Evolutionary conservation across 92 coral and sea anemone genomes (phyloP).

Genomic region (Parazoanthus atlanticus): DNA sequence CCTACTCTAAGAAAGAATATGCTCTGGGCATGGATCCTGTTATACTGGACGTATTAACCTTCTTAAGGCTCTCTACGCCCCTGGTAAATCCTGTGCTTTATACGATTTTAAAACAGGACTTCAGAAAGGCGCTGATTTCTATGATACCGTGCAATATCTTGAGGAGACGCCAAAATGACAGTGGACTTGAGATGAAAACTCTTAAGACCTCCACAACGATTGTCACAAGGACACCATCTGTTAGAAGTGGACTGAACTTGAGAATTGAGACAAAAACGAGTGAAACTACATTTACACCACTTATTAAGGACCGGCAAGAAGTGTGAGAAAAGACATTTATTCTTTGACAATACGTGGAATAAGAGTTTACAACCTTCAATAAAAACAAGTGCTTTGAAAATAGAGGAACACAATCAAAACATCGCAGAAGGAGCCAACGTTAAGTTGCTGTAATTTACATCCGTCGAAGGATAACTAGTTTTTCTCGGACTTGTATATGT

Average conservation of each 20-base stretch:
- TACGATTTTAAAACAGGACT: slow-evolving; percentile 37
- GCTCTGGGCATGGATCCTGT: not conserved
- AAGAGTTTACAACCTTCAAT: not conserved
- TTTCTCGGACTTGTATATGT: not conserved
- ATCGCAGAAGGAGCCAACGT: not conserved
- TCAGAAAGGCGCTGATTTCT: slow-evolving; percentile 16
- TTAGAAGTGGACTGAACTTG: not conserved
- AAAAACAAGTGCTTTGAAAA: not conserved
- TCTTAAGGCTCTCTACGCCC: slow-evolving; percentile 31
- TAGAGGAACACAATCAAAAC: not conserved
- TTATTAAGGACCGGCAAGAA: not conserved
- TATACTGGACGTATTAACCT: not conserved
- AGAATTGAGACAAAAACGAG: not conserved
- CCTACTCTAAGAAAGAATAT: not conserved
- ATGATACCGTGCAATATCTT: not conserved
- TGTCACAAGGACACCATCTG: not conserved
- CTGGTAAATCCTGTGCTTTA: slow-evolving; percentile 31
- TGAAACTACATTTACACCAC: not conserved
- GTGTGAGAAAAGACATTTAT: not conserved
- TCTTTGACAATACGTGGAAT: not conserved
- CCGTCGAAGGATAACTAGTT: not conserved
- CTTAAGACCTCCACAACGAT: slow-evolving; percentile 12
- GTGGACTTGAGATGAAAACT: slow-evolving; percentile 26
- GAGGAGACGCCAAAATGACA: slow-evolving; percentile 6
- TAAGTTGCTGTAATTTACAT: not conserved